These are phyloP conservation scores for Aviceda subcristata DNA, from an alignment of 2,113 vertebrate genomes.

Conservation along the genomic window DNA sequence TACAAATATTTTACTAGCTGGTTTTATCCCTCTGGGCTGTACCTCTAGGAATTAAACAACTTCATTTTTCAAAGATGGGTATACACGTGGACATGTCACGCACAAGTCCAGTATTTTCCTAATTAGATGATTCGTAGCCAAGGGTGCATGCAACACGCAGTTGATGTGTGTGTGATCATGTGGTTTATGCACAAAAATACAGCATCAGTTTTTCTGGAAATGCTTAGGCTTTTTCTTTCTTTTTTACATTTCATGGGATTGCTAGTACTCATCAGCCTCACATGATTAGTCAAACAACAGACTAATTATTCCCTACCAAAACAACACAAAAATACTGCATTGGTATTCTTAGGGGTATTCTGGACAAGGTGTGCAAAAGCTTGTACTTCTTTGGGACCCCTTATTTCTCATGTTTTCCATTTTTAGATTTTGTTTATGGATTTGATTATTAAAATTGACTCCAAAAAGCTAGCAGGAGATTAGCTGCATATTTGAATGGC, in stretches of 20 bases:
- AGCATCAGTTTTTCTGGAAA: not conserved
- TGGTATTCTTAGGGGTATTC: not conserved
- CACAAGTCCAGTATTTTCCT: not conserved
- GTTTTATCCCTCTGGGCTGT: not conserved
- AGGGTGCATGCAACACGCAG: fast-evolving
- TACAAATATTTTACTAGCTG: not conserved
- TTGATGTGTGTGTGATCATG: not conserved
- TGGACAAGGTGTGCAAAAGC: not conserved
- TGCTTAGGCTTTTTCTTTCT: not conserved
- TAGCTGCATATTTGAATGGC: not conserved
- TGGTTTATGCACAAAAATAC: not conserved
- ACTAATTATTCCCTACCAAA: not conserved
- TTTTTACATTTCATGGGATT: not conserved
- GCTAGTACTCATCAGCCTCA: not conserved
- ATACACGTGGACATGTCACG: fast-evolving
- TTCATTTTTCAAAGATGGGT: not conserved
- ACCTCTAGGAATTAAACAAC: not conserved
- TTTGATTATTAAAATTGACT: not conserved
- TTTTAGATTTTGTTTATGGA: not conserved
- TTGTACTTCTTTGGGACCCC: not conserved
- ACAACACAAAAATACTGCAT: not conserved
- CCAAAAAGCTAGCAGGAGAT: not conserved
- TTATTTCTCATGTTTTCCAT: not conserved
- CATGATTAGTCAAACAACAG: not conserved
- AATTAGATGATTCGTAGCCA: not conserved